Evolutionary conservation across 1,140 invertebrate species (phyloP), one percentile per base, ranked within the genome.

Genomic region (Ceratina australensis): DNA sequence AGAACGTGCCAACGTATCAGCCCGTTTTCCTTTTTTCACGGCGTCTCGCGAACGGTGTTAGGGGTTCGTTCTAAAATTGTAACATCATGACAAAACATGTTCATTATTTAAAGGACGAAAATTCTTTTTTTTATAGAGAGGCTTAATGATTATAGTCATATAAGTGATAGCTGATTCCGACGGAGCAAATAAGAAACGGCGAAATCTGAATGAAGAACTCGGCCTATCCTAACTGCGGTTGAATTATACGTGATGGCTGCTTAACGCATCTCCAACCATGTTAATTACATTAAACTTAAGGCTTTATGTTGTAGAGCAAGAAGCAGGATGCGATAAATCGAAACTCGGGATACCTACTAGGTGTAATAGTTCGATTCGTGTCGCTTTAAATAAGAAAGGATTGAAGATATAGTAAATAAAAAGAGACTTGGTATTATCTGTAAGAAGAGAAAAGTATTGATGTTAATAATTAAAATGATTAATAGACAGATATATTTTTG

Each of bases 271-370:
- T 28, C 61, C 47, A 47, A 28, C 72, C 50, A 20, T 60, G 72
- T 74, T 74, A 74, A 74, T 74, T 74, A 74, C 61, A 60, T 74
- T 74, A 56, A 74, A 65, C 72, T 54, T 50, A 50, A 47, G 47
- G 61, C 60, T 74, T 74, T 74, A 74, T 74, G 47, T 66, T 42
- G 61, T 22, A 67, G 12, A 56, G 61, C 50, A 42, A 74, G 72
- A 54, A 74, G 18, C 33, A 50, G 65, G 15, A 52, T 26, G 61
- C 49, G 72, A 74, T 74, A 66, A 74, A 74, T 26, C 16, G 12
- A 24, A 16, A n/a, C n/a, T n/a, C 49, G 18, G 42, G 50, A 15
- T 15, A 16, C 26, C 3, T 7, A n/a, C n/a, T n/a, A n/a, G 3
- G 28, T 18, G 28, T 42, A 74, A 66, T 56, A 65, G 50, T 74